These are phyloP conservation scores for Falco naumanni DNA, from an alignment of 2,797 vertebrate species.

Conservation along the genomic window DNA sequence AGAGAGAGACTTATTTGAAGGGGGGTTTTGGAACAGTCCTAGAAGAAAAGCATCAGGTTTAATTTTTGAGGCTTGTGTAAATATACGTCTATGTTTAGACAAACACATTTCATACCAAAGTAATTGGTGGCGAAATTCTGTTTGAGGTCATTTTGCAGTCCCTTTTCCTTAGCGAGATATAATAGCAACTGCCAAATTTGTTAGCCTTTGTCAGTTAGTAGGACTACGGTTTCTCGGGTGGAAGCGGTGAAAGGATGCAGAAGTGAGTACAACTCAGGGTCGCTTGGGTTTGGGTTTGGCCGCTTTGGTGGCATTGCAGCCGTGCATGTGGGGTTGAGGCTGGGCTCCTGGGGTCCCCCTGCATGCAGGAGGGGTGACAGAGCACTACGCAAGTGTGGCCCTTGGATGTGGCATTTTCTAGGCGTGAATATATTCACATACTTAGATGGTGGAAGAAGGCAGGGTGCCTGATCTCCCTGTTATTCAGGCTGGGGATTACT, in stretches of 20 bases:
- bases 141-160: background rate
- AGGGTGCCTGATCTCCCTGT: background rate
- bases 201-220: background rate
- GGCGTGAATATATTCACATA: background rate
- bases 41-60: background rate
- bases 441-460: background rate
- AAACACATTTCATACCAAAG: background rate
- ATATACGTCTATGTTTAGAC: background rate
- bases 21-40: background rate
- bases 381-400: rapidly evolving
- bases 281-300: background rate
- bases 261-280: rapidly evolving
- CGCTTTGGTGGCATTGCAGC: background rate
- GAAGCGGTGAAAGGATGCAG: background rate
- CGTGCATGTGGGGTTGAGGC: rapidly evolving
- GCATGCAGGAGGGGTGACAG: rapidly evolving
- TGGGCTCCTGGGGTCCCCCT: background rate
- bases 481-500: background rate
- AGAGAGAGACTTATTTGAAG: background rate
- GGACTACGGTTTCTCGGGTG: background rate
- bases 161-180: background rate
- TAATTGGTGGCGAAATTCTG: background rate
- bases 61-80: background rate
- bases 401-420: rapidly evolving
- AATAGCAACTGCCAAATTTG: background rate